Evolutionary conservation across 2,888 invertebrate species (phyloP).

Genomic region (Orchesella flavescens): DNA sequence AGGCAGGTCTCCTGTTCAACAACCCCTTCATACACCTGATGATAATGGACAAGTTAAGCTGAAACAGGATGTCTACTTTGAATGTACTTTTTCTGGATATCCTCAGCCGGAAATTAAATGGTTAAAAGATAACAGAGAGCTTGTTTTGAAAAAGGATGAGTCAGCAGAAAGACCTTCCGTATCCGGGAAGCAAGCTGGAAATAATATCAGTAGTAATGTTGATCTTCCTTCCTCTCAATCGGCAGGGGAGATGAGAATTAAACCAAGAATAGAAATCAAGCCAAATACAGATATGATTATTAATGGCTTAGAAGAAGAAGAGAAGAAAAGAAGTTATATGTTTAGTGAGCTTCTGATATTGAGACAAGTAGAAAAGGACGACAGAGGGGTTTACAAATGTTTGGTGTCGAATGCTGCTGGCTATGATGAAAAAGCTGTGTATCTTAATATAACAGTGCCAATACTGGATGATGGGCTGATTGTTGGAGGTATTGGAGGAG

Average conservation of each 20-base stretch:
- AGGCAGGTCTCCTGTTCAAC: not conserved
- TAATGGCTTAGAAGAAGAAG: not conserved
- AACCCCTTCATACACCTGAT: not conserved
- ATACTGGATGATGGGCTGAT: not conserved
- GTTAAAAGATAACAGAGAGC: slow-evolving; percentile 37
- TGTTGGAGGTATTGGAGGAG: not conserved
- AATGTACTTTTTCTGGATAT: slow-evolving; percentile 31
- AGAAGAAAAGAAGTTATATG: slow-evolving; percentile 14
- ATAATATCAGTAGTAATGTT: no score
- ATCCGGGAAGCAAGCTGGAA: not conserved
- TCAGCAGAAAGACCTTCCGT: not conserved
- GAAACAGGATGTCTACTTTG: slow-evolving; percentile 43
- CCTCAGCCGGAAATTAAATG: slow-evolving; percentile 30
- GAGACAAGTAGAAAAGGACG: slow-evolving; percentile 5
- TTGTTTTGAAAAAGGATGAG: not conserved
- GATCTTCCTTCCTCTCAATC: not conserved
- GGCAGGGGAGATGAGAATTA: not conserved
- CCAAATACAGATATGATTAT: not conserved
- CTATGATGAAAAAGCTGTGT: not conserved
- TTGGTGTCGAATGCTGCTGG: not conserved
- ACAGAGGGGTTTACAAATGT: slow-evolving; percentile 22
- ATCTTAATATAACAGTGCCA: slow-evolving; percentile 15
- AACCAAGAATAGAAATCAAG: not conserved
- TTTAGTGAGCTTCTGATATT: slow-evolving; percentile 4
- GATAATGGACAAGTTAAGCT: not conserved